Base-by-base conservation (phyloP, 2,797 vertebrate species). In the Cyclura pinguis region DNA sequence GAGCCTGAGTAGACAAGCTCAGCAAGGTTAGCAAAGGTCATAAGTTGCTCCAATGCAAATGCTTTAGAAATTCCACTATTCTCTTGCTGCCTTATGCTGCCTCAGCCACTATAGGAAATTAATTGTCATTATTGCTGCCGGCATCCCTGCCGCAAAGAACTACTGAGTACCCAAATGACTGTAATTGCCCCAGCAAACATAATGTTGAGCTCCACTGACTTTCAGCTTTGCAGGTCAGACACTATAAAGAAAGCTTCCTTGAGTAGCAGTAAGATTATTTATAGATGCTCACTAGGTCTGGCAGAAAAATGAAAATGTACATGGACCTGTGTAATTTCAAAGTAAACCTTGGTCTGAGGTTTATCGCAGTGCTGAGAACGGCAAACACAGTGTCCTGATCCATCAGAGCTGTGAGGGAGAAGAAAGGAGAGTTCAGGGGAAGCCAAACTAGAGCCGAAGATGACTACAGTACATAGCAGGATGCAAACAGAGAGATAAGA, bases 121-220 rank as follows among this genome's bases (percentile, higher is more conserved):
- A 78, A 92, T 84, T 76, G 55, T 57, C 47, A 32, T 86, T 35
- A 86, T 76, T n/a, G 24, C 38, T 87, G 72, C 38, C 69, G 50
- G 73, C 84, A 89, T 77, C 72, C 32, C 50, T 89, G 88, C 62
- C 62, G 38, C 87, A 38, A 83, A 87, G 29, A 72, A 47, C 72
- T 57, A 72, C 24, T 83, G 50, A 52, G 6, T 89, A 62, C 73
- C 73, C 80, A 89, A 87, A 73, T 92, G 74, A 87, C 62, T 80
- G 59, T 80, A 89, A 92, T 89, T 73, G 84, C 88, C 87, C 35
- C 69, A 86, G 80, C 72, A 86, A 92, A 92, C 12, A 83, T 87
- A 83, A 92, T 78, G 84, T 86, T 82, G 59, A 82, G 84, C 88
- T 89, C 29, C 78, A 86, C n/a, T 84, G 84, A 78, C 38, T 77